Conservation (phyloP, 2,113 vertebrate species). For the Saimiri boliviensis region DNA sequence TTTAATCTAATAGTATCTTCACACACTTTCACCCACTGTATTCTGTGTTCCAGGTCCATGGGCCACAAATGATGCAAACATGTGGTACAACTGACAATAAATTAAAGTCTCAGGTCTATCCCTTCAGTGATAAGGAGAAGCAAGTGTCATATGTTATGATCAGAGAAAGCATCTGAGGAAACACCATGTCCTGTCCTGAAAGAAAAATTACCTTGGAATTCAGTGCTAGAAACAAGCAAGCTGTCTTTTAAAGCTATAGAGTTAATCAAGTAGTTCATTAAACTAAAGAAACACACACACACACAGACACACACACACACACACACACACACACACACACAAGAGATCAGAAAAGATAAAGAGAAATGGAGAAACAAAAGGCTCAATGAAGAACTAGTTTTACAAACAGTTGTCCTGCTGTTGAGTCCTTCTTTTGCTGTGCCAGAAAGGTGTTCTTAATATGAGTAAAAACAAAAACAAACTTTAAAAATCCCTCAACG, state of each 20-base stretch:
- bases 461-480: background rate
- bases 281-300: background rate
- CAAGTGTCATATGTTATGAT: background rate
- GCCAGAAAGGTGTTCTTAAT: background rate
- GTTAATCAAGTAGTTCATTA: conserved; percentile 3
- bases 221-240: background rate
- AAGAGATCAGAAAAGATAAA: background rate
- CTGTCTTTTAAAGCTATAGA: background rate
- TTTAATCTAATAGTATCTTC: background rate
- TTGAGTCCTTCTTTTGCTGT: background rate
- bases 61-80: background rate
- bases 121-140: background rate
- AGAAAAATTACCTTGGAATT: background rate
- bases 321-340: too few relatives aligned
- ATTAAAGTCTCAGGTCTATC: background rate
- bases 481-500: background rate
- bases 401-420: background rate
- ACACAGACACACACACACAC: too few relatives aligned
- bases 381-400: background rate
- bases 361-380: background rate
- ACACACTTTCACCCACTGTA: background rate
- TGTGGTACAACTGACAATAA: background rate
- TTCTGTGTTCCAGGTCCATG: background rate
- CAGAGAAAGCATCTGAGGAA: background rate
- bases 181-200: background rate